phyloP scores from a whole-genome alignment of 1,140 invertebrate species.

The Marisa cornuarietis region DNA sequence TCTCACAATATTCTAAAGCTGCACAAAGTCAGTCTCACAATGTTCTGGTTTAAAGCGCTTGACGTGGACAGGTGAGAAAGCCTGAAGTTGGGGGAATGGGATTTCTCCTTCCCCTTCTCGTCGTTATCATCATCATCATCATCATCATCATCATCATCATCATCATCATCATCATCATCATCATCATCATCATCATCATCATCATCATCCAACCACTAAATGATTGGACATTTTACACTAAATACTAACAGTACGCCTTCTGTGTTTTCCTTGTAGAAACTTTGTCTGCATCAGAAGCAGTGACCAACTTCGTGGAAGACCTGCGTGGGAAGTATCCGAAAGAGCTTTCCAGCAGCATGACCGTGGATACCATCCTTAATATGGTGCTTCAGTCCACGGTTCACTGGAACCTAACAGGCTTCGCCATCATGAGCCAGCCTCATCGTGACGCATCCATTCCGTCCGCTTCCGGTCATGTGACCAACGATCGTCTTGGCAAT shows the following conservation, averaged over 20 bases:
- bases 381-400: conserved; percentile 21
- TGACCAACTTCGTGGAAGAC: conserved; percentile 18
- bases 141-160: background rate
- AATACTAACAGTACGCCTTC: too few species aligned
- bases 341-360: background rate
- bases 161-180: background rate
- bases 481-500: background rate
- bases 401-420: conserved; percentile 24
- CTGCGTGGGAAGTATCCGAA: conserved; percentile 24
- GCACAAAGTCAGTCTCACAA: too few species aligned
- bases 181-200: background rate
- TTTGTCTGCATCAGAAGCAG: conserved; percentile 15
- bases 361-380: conserved; percentile 22
- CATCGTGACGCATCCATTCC: background rate
- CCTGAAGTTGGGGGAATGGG: too few species aligned
- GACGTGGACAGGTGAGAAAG: too few species aligned
- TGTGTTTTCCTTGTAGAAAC: conserved; percentile 25
- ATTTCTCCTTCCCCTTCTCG: background rate
- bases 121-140: background rate
- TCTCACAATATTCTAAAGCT: too few species aligned
- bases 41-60: too few species aligned
- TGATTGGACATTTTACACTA: background rate
- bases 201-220: background rate
- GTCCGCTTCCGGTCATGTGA: conserved; percentile 17
- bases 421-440: background rate